Conservation (phyloP, 2,797 vertebrate genomes). For the Enteromius treurensis region DNA sequence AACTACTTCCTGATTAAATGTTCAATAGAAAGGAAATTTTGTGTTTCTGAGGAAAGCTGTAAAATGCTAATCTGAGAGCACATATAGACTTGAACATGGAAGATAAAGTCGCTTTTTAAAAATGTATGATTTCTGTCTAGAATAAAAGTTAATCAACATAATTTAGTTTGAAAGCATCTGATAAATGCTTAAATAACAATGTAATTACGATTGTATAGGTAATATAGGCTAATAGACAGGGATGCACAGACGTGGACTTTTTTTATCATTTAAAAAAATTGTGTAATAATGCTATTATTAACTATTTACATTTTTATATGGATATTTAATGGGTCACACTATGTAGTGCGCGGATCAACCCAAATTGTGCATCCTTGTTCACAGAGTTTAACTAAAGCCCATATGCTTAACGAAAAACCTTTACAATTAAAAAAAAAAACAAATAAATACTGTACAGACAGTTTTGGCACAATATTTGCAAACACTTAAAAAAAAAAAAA, state of each 20-base stretch:
- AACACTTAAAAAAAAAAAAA: not conserved
- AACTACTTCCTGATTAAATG: constrained; percentile 74
- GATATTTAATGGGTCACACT: no score
- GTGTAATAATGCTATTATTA: not conserved
- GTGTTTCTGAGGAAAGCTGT: constrained; percentile 56
- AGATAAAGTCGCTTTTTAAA: constrained; percentile 7
- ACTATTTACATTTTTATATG: not conserved
- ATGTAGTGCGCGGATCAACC: no score
- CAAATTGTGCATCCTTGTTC: no score
- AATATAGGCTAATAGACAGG: not conserved
- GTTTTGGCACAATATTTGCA: not conserved
- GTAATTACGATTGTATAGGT: not conserved
- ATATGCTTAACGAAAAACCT: not conserved
- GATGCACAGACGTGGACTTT: no score
- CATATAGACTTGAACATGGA: not conserved
- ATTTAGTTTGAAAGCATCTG: no score
- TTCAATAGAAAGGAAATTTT: constrained; percentile 72
- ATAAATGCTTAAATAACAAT: no score
- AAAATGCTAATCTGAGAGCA: constrained; percentile 13
- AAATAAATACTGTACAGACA: no score
- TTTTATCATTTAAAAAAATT: no score
- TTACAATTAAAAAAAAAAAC: not conserved
- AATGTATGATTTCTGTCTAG: not conserved
- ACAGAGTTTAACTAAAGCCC: not conserved
- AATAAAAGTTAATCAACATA: not conserved